These are phyloP conservation scores for Dreissena polymorpha DNA, from an alignment of 1,140 invertebrate species.

Conservation along the genomic window DNA sequence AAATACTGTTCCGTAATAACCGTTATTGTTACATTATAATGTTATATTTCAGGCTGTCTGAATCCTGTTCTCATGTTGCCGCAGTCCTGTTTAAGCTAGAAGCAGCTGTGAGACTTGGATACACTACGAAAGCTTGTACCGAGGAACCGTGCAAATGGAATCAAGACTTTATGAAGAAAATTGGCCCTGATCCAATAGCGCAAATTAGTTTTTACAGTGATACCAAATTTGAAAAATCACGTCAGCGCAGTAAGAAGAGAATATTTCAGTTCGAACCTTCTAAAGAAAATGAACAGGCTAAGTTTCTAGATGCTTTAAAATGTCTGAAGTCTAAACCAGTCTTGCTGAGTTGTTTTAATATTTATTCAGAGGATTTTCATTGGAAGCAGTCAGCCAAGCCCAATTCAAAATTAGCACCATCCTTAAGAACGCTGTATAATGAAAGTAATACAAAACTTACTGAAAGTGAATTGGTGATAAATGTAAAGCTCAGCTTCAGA, in stretches of 20 bases:
- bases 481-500: neutral
- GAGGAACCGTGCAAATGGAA: constrained; percentile 41
- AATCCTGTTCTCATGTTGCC: constrained; percentile 41
- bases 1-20: too few relatives aligned
- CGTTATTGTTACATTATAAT: neutral
- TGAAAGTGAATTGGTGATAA: neutral
- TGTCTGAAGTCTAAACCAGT: neutral
- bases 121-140: constrained; percentile 10
- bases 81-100: constrained; percentile 41
- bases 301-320: neutral
- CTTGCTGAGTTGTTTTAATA: neutral
- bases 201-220: constrained; percentile 4
- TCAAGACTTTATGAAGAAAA: constrained; percentile 52
- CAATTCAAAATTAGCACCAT: neutral
- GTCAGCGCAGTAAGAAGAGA: neutral
- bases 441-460: neutral
- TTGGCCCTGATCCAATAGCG: neutral
- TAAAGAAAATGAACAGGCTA: constrained; percentile 5
- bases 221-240: neutral
- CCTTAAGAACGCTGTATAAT: neutral
- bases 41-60: constrained; percentile 35
- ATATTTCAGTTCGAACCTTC: neutral
- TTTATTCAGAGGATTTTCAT: neutral
- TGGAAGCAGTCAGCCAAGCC: neutral
- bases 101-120: constrained; percentile 30